Evolutionary conservation across 2,113 vertebrate species (phyloP).

Genomic region (Epinephelus moara): DNA sequence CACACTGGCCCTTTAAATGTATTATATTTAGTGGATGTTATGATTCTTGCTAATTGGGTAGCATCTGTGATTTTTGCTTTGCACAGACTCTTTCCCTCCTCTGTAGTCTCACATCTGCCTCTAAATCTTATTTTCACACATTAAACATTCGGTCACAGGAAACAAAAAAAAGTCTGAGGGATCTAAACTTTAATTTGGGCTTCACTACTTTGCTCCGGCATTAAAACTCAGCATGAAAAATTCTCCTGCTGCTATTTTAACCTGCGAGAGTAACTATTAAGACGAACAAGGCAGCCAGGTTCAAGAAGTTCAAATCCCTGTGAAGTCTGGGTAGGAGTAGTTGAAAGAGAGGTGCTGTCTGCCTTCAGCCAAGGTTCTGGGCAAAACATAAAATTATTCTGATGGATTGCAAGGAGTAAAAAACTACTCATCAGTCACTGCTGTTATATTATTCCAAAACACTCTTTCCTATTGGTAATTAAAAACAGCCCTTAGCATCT

Average conservation of each 20-base stretch:
- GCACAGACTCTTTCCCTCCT: not conserved
- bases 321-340: slow-evolving; percentile 41
- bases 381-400: slow-evolving; percentile 51
- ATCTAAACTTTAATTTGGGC: slow-evolving; percentile 10
- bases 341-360: slow-evolving; percentile 33
- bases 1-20: not conserved
- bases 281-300: slow-evolving; percentile 24
- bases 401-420: slow-evolving; percentile 27
- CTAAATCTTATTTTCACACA: slow-evolving; percentile 1
- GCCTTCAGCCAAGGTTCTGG: slow-evolving; percentile 47
- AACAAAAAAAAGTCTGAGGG: not conserved
- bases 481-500: slow-evolving; percentile 55
- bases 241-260: slow-evolving; percentile 34
- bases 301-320: slow-evolving; percentile 34
- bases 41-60: not conserved
- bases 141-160: not conserved
- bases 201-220: not conserved
- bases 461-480: slow-evolving; percentile 56
- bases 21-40: not conserved
- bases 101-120: not conserved
- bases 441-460: slow-evolving; percentile 29
- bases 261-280: slow-evolving; percentile 22
- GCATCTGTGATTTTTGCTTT: not conserved
- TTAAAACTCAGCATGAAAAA: slow-evolving; percentile 36
- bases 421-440: slow-evolving; percentile 26